Percentiles rank a stretch among this genome's conserved stretches.
These are phyloP conservation scores for Myotis planiceps DNA, from an alignment of 2,797 vertebrate species.

Conservation along the genomic window DNA sequence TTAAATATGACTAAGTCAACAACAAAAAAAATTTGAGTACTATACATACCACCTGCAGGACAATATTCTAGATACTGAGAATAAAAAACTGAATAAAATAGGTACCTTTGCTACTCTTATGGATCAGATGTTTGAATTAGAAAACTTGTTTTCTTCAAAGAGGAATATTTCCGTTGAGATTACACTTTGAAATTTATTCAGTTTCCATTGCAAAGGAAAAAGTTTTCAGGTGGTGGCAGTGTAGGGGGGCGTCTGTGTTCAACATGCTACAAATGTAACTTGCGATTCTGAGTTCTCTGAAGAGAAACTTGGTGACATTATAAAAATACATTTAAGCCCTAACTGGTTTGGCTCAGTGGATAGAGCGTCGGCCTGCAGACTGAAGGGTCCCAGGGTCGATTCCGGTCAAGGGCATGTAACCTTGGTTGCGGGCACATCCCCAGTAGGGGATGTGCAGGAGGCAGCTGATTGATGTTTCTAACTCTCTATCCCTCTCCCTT, in stretches of 20 bases:
- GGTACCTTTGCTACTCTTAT: not conserved
- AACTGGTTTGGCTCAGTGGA: too few relatives aligned
- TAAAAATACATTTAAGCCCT: slow-evolving; percentile 1
- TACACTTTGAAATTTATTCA: slow-evolving; percentile 24
- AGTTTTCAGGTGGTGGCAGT: not conserved
- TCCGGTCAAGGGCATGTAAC: too few relatives aligned
- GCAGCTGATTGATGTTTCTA: too few relatives aligned
- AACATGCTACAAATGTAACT: not conserved
- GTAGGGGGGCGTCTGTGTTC: not conserved
- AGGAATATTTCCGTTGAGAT: not conserved
- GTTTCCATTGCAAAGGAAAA: slow-evolving; percentile 27
- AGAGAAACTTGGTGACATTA: slow-evolving; percentile 13
- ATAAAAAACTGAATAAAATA: not conserved
- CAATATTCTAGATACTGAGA: not conserved
- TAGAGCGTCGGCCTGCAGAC: too few relatives aligned
- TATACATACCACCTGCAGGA: not conserved
- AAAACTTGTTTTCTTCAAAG: not conserved
- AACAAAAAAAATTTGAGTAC: not conserved
- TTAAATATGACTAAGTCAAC: slow-evolving; percentile 3
- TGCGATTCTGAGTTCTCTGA: not conserved
- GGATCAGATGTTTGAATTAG: slow-evolving; percentile 14
- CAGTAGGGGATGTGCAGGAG: too few relatives aligned
- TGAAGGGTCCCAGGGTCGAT: too few relatives aligned
- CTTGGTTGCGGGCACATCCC: too few relatives aligned
- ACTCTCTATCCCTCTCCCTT: too few relatives aligned